Conservation (phyloP, 2,888 invertebrate genomes). For the Eupeodes luniger region DNA sequence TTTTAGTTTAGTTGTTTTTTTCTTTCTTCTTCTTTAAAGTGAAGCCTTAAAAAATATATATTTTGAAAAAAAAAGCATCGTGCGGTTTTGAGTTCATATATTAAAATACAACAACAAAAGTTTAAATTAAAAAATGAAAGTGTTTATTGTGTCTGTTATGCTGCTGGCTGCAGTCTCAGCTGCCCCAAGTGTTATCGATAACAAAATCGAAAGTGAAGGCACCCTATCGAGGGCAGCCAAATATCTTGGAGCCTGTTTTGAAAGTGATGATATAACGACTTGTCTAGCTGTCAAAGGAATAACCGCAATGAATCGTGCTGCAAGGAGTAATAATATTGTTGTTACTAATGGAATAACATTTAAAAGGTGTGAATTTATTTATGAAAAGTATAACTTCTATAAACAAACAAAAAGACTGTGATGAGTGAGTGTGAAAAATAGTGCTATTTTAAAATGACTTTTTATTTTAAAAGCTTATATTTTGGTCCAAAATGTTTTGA, state of each 20-base stretch:
- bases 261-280: slow-evolving; percentile 85
- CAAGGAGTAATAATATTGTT: slow-evolving; percentile 86
- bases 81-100: slow-evolving; percentile 41
- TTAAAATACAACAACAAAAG: slow-evolving; percentile 54
- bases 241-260: slow-evolving; percentile 83
- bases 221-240: slow-evolving; percentile 82
- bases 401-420: neutral
- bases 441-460: neutral
- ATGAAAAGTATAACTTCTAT: neutral
- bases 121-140: slow-evolving; percentile 80
- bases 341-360: slow-evolving; percentile 86
- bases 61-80: slow-evolving; percentile 23
- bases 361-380: slow-evolving; percentile 83
- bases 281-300: slow-evolving; percentile 87
- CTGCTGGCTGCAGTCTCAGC: slow-evolving; percentile 80
- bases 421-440: neutral
- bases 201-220: slow-evolving; percentile 84
- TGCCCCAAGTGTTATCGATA: slow-evolving; percentile 83
- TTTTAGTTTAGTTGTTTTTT: slow-evolving; percentile 6
- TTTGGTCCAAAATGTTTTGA: too few species aligned
- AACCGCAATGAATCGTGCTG: slow-evolving; percentile 85
- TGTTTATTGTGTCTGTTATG: slow-evolving; percentile 80
- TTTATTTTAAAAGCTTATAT: neutral
- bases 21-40: neutral
- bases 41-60: slow-evolving; percentile 20